Evolutionary conservation across 2,797 vertebrate genomes (phyloP).

Genomic region (Manis javanica): DNA sequence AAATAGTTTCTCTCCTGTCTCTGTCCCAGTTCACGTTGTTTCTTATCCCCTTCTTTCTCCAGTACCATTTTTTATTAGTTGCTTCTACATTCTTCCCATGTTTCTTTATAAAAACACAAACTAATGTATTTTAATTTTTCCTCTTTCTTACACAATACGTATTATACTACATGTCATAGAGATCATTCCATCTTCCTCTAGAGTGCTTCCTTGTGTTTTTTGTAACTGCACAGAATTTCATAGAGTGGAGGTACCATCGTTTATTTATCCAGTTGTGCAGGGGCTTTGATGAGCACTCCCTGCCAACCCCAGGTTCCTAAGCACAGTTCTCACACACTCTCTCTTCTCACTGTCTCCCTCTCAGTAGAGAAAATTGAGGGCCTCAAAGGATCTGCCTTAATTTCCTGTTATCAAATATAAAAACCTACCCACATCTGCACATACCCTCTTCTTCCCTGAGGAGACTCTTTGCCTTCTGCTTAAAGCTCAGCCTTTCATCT

Average conservation of each 20-base stretch:
- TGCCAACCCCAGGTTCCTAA: neutral
- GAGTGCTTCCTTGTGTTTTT: neutral
- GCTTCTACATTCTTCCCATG: neutral
- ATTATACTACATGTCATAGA: neutral
- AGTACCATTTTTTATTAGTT: neutral
- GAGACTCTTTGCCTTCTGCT: neutral
- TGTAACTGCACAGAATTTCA: neutral
- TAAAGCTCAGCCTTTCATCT: neutral
- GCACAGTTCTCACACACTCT: neutral
- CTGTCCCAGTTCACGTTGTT: neutral
- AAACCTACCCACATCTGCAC: neutral
- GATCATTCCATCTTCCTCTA: neutral
- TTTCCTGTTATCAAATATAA: neutral
- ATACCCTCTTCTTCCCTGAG: neutral
- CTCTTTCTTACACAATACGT: neutral
- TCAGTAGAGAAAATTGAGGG: neutral
- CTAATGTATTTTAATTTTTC: neutral
- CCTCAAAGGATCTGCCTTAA: neutral
- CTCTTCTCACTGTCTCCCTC: neutral
- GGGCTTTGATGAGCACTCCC: neutral
- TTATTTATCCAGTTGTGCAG: neutral
- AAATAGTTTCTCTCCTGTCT: neutral
- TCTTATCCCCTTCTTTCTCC: neutral
- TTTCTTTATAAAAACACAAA: constrained; percentile 20
- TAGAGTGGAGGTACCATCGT: too few relatives aligned